phyloP scores from a whole-genome alignment of 2,113 vertebrate genomes.

The Apeltes quadracus region DNA sequence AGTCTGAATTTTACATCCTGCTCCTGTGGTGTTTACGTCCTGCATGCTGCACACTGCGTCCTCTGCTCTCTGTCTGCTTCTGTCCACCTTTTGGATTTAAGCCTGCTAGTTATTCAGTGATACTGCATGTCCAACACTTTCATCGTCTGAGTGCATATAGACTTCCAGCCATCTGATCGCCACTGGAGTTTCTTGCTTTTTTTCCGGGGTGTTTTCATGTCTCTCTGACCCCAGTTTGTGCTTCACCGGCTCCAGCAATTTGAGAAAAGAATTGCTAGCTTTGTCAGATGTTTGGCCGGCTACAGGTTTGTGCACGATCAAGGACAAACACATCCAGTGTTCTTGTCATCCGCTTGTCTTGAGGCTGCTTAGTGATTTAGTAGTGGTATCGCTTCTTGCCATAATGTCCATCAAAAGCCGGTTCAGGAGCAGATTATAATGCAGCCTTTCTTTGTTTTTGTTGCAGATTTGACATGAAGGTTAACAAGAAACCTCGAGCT shows the following conservation, averaged over 20 bases:
- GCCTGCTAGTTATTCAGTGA: slow-evolving; percentile 35
- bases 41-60: slow-evolving; percentile 38
- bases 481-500: slow-evolving; percentile 98
- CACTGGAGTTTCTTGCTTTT: slow-evolving; percentile 33
- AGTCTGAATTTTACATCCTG: slow-evolving; percentile 91
- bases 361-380: slow-evolving; percentile 49
- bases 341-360: slow-evolving; percentile 47
- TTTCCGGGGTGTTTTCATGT: slow-evolving; percentile 10
- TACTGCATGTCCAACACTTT: slow-evolving; percentile 54
- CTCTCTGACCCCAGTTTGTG: slow-evolving; percentile 20
- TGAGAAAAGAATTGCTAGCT: slow-evolving; percentile 29
- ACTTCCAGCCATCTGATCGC: slow-evolving; percentile 28
- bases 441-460: background rate
- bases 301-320: slow-evolving; percentile 36
- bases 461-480: slow-evolving; percentile 98
- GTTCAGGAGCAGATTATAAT: background rate
- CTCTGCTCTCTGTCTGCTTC: slow-evolving; percentile 30
- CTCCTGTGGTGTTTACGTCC: slow-evolving; percentile 82
- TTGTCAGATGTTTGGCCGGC: slow-evolving; percentile 29
- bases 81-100: slow-evolving; percentile 33
- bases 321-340: slow-evolving; percentile 41
- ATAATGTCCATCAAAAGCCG: background rate
- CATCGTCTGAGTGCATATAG: slow-evolving; percentile 31
- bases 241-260: slow-evolving; percentile 24
- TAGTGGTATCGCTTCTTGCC: slow-evolving; percentile 39